Evolutionary conservation across 2,797 vertebrate species (phyloP).

Genomic region (Sphenopsis melanotis): DNA sequence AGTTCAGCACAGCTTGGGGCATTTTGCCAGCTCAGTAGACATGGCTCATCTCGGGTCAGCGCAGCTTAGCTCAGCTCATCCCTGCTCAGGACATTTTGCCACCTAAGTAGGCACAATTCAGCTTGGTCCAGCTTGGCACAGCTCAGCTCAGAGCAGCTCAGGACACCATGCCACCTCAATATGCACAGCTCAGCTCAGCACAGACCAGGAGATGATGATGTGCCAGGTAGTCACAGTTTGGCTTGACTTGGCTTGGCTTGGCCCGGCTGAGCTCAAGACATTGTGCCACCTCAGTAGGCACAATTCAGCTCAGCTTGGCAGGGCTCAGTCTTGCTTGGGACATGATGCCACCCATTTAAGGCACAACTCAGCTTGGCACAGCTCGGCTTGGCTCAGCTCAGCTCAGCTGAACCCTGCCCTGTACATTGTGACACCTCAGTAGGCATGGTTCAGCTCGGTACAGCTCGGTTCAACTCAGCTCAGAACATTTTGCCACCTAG

Average conservation of each 20-base stretch:
- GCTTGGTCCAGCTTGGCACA: background rate
- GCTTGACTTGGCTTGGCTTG: too few species aligned
- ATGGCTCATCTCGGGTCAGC: background rate
- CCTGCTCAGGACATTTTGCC: background rate
- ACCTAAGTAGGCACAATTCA: background rate
- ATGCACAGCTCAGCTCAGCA: too few species aligned
- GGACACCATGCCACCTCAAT: background rate
- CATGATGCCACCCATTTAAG: background rate
- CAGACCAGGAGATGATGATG: background rate
- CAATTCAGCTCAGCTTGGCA: background rate
- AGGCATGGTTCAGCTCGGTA: fast-evolving
- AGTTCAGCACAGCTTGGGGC: background rate
- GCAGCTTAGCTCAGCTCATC: background rate
- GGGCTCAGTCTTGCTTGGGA: background rate
- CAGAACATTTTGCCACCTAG: background rate
- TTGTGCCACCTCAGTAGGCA: background rate
- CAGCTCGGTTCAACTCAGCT: fast-evolving
- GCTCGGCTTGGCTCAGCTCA: background rate
- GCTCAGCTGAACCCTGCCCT: background rate
- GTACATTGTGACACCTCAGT: background rate
- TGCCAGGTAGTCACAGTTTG: background rate
- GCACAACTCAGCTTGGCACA: background rate
- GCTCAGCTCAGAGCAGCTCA: background rate
- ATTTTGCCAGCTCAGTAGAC: background rate
- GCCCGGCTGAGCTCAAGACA: background rate